Evolutionary conservation across 2,113 vertebrate genomes (phyloP).

Genomic region (Ptilonorhynchus violaceus): DNA sequence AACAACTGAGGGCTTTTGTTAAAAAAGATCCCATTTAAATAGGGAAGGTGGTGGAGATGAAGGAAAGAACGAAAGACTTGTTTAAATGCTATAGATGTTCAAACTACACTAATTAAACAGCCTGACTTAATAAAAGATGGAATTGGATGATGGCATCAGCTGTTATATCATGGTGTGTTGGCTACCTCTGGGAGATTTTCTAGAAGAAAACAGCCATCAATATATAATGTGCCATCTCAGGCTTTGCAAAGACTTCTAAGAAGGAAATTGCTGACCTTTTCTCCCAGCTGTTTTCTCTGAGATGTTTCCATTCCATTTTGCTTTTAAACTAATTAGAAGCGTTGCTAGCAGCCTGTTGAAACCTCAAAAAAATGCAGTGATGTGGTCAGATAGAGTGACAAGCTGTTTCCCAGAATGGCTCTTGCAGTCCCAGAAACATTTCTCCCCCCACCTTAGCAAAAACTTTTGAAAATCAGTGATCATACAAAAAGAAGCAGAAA

Average conservation of each 20-base stretch:
- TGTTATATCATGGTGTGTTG: background rate
- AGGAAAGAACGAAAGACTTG: background rate
- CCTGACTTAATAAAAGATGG: background rate
- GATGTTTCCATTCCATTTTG: background rate
- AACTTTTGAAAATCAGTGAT: background rate
- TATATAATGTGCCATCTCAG: background rate
- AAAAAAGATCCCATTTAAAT: background rate
- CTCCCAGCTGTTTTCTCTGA: background rate
- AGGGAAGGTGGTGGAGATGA: background rate
- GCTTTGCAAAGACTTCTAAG: background rate
- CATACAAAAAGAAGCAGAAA: background rate
- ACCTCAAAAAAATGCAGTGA: background rate
- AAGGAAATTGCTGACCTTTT: background rate
- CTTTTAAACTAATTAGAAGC: background rate
- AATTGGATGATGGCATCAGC: background rate
- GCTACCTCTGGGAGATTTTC: background rate
- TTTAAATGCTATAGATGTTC: background rate
- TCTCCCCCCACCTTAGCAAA: background rate
- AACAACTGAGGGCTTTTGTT: background rate
- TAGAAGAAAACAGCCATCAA: background rate
- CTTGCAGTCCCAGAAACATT: background rate
- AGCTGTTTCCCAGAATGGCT: background rate
- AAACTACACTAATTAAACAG: background rate
- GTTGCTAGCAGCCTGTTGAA: background rate
- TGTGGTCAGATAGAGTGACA: background rate